Evolutionary conservation across 2,888 invertebrate species (phyloP), one percentile per base, ranked within the genome.

Genomic region (Drosophila demipolita): DNA sequence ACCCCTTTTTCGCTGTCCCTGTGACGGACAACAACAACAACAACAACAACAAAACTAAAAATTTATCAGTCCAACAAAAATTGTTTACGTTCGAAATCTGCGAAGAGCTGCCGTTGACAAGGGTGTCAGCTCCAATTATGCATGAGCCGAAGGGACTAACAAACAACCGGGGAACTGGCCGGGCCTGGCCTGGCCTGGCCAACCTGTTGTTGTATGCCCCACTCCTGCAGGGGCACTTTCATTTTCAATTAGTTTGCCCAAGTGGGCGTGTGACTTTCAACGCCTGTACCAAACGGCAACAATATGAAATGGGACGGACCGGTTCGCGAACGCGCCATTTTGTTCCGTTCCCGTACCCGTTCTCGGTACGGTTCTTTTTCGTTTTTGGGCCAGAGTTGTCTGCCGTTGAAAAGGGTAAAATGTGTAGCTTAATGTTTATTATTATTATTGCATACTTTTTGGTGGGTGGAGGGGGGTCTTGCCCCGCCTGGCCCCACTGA

Each of bases 231-330:
- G 35, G 49, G 71, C 83, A 76, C 89, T 83, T 84, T 84, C 88
- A 60, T 82, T 89, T 91, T 89, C 89, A 90, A 90, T 90, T 90
- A 91, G 83, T 82, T 85, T 67, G 36, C 63, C 66, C 69, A 78
- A 87, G 89, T 85, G 82, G 90, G 89, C 89, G 91, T 88, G 90
- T 87, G 76, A 82, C 78, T 82, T 79, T 81, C 79, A 80, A 79
- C 91, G 89, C 91, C 80, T 82, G 38, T 52, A 71, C 67, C 55
- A 55, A 55, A n/a, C 55, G n/a, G 12, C 36, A 38, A 62, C 45
- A 69, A 81, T 82, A 78, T 61, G 68, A 73, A 82, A 75, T 71
- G 74, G 82, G 82, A 55, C 73, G 77, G 40, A n/a, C 42, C 36
- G 23, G 54, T 32, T 26, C 49, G 55, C 36, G 26, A 26, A n/a